Conservation (phyloP, 2,888 invertebrate species). For the Drosophila mercatorum region DNA sequence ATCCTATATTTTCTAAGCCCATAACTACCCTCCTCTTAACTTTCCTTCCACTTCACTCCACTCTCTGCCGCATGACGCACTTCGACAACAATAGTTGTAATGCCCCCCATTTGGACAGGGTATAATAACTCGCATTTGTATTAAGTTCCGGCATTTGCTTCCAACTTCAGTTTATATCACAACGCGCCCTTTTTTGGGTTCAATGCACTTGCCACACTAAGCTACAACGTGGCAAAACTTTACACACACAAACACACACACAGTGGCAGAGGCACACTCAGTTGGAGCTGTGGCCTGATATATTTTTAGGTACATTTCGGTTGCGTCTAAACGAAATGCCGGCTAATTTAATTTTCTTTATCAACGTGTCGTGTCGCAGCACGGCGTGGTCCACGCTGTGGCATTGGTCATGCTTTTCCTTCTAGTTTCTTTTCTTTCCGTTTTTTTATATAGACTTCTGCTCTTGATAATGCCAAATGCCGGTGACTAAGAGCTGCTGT, state of each 20-base stretch:
- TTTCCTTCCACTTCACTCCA: neutral
- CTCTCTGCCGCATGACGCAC: neutral
- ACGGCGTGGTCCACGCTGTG: constrained; percentile 54
- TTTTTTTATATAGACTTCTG: constrained; percentile 18
- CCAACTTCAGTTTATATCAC: constrained; percentile 45
- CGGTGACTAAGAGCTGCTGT: constrained; percentile 54
- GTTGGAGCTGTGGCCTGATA: constrained; percentile 42
- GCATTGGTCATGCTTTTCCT: constrained; percentile 55
- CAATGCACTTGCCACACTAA: constrained; percentile 68
- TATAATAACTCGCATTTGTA: constrained; percentile 56
- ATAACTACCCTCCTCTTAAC: neutral
- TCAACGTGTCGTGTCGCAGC: constrained; percentile 42
- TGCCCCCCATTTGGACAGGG: constrained; percentile 2
- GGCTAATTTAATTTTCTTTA: constrained; percentile 64
- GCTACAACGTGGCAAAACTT: constrained; percentile 59
- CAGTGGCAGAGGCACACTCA: constrained; percentile 1
- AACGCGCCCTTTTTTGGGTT: constrained; percentile 63
- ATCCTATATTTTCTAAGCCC: no score
- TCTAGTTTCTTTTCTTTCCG: constrained; percentile 1
- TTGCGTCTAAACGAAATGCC: constrained; percentile 49
- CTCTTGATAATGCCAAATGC: constrained; percentile 72
- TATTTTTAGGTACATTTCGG: constrained; percentile 63
- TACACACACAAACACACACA: constrained; percentile 36
- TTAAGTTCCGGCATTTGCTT: constrained; percentile 65
- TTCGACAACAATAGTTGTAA: neutral